A percentile compares a stretch with the other conserved stretches of the same genome.
These are phyloP conservation scores for Chloromyia formosa DNA, from an alignment of 2,888 invertebrate genomes.

Conservation along the genomic window DNA sequence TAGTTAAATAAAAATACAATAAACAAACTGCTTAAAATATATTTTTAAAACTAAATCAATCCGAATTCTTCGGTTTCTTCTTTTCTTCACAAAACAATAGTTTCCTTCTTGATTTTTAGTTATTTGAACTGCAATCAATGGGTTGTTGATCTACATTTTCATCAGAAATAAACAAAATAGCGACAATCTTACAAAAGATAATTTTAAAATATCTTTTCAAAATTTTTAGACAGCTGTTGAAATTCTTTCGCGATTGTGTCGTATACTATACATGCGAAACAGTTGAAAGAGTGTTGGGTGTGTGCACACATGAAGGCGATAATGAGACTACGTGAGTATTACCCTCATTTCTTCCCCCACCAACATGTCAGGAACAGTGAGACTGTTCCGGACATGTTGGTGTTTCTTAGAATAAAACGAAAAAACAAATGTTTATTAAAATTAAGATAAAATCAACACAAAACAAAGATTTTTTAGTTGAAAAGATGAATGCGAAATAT, in stretches of 20 bases:
- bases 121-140: neutral
- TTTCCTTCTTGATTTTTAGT: neutral
- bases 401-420: neutral
- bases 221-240: constrained; percentile 13
- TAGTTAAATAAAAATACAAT: neutral
- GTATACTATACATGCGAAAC: neutral
- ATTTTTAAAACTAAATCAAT: neutral
- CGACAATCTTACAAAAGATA: neutral
- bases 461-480: no score
- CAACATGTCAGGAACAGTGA: neutral
- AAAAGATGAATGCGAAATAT: no score
- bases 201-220: constrained; percentile 4
- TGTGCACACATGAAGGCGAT: neutral
- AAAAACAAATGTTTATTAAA: neutral
- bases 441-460: no score
- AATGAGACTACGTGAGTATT: neutral
- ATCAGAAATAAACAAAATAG: constrained; percentile 8
- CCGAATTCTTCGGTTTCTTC: neutral
- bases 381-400: no score
- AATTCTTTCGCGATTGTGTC: neutral
- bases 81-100: neutral
- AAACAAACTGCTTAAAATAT: neutral
- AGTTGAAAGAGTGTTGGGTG: neutral
- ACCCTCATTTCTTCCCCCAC: neutral
- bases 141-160: constrained; percentile 29